phyloP scores from a whole-genome alignment of 1,140 invertebrate species.

The Oryzaephilus surinamensis region DNA sequence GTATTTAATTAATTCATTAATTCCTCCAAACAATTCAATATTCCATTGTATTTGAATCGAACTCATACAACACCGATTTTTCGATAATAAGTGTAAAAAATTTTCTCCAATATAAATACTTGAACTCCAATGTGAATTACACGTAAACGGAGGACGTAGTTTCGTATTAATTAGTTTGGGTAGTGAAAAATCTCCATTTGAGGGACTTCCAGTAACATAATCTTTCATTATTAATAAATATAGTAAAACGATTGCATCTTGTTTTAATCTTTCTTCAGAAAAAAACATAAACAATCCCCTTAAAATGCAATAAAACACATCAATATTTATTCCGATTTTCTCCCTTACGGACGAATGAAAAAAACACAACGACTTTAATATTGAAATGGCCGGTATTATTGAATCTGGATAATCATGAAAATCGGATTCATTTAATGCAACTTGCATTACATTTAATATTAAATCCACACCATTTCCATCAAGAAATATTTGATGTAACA shows the following conservation, averaged over 20 bases:
- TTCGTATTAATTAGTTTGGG: conserved; percentile 37
- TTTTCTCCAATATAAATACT: conserved; percentile 31
- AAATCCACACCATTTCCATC: conserved; percentile 32
- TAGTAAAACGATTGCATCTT: conserved; percentile 38
- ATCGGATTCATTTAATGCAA: conserved; percentile 45
- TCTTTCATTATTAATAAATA: conserved; percentile 40
- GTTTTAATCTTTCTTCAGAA: conserved; percentile 40
- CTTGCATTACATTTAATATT: conserved; percentile 32
- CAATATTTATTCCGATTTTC: conserved; percentile 39
- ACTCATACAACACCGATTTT: conserved; percentile 26
- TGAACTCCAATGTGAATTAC: conserved; percentile 38
- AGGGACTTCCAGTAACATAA: conserved; percentile 34
- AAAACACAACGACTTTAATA: conserved; percentile 47
- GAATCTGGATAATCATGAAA: conserved; percentile 53
- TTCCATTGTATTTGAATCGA: conserved; percentile 44
- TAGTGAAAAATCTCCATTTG: conserved; percentile 38
- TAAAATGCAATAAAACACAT: conserved; percentile 44
- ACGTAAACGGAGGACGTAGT: conserved; percentile 39
- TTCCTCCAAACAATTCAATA: conserved; percentile 38
- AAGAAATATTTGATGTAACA: conserved; percentile 42
- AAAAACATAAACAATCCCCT: conserved; percentile 47
- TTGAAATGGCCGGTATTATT: conserved; percentile 47
- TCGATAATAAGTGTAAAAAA: conserved; percentile 8
- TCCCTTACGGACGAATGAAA: conserved; percentile 40
- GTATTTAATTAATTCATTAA: conserved; percentile 29